Percentiles rank a stretch among this genome's conserved stretches.
Evolutionary conservation across 2,797 vertebrate genomes (phyloP).

Genomic region (Anniella stebbinsi): DNA sequence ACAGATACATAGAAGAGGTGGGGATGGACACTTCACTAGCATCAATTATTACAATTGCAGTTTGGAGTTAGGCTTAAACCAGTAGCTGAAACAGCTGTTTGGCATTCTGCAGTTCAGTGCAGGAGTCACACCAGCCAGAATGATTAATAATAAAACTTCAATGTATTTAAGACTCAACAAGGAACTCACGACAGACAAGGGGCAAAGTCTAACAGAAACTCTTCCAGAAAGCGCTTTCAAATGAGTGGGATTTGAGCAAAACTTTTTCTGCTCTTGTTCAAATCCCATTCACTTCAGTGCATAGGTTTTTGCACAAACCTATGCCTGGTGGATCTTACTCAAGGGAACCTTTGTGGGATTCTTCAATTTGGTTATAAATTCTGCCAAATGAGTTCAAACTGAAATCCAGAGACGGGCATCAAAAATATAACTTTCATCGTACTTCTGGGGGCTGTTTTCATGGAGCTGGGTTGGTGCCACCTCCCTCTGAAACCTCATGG

Average conservation of each 20-base stretch:
- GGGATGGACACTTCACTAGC: background rate
- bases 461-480: no score
- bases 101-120: slow-evolving; percentile 25
- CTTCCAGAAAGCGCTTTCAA: background rate
- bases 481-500: no score
- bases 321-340: background rate
- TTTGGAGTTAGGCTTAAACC: slow-evolving; percentile 58
- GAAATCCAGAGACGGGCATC: background rate
- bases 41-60: slow-evolving; percentile 41
- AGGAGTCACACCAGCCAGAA: background rate
- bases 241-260: background rate
- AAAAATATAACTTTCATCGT: background rate
- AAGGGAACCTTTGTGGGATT: background rate
- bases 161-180: background rate
- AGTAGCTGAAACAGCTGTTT: slow-evolving; percentile 46
- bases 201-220: background rate
- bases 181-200: background rate
- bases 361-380: background rate
- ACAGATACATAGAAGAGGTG: background rate
- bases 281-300: background rate
- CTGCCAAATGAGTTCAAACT: background rate
- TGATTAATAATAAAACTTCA: slow-evolving; percentile 7
- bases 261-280: background rate
- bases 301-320: background rate
- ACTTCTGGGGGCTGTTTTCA: no score